Evolutionary conservation across 2,113 vertebrate species (phyloP), one percentile per base, ranked within the genome.

Genomic region (Tragelaphus buxtoni): DNA sequence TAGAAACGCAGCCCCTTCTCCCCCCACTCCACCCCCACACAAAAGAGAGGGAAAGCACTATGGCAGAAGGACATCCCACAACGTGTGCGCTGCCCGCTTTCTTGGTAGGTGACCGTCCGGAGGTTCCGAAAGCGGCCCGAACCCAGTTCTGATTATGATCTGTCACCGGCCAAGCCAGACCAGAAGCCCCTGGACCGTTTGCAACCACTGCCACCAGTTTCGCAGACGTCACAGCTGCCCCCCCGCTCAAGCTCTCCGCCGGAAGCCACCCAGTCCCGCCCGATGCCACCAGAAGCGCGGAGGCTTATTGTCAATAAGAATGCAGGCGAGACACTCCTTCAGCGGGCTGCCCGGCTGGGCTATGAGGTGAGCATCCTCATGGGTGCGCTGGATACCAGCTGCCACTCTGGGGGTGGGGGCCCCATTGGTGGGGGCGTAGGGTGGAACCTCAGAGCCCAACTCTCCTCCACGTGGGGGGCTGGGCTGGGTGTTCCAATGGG

Each of bases 241-340:
- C 1, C 98, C 0, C 1, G 97, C 0, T 82, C 97, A 8, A 98
- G 95, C 95, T 97, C 98, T 14, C 97, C 98, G 30, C 98, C 94
- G 77, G 99, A 99, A 88, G 98, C 96, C 90, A 98, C 99, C 96
- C 98, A 99, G 91, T 99, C 99, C 97, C 99, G 99, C 22, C 99
- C 99, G 1, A 99, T 99, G 99, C 99, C 99, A 0, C 99, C 99
- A 0, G 99, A 99, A 97, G 99, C 99, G 0, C 99, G 99, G 13
- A 98, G 99, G 84, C 99, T 99, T 5, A 99, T 99, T 80, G 99
- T 99, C 95, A 99, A 99, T 98, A 99, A 99, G 98, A 99, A 99
- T 14, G 99, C 99, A 0, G 99, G 99, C 3, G 99, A 99, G 98
- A 99, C 99, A 9, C 99, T 99, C 94, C 99, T 99, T 95, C 99